Base-by-base conservation (phyloP, 2,113 vertebrate species). In the Grammomys surdaster region DNA sequence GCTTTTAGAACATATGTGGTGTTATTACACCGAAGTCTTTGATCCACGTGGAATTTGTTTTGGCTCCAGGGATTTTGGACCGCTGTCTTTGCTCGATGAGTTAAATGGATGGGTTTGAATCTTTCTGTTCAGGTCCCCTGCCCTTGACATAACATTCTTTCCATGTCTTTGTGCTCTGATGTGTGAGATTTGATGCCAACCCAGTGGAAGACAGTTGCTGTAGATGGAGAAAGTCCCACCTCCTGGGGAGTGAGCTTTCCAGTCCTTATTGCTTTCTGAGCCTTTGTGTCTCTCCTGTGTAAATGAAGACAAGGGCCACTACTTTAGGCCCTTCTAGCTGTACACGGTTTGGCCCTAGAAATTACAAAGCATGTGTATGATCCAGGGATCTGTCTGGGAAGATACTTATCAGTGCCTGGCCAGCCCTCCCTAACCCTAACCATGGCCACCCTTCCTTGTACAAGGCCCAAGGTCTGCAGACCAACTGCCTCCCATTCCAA, bases 261-360 rank as follows among this genome's bases (percentile, higher is more conserved):
- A 69, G 13, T 43, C 54, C 14, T 36, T 85, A 58, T 22, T 82
- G 48, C 56, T 85, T 90, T 70, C 84, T 56, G n/a, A 46, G 3
- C 48, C 63, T 77, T 70, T 0, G 0, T 0, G 0, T 56, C 70
- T 63, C 63, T 81, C 12, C 24, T 54, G 33, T 22, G 4, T 80
- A 89, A 54, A 73, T 84, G 17, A 63, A 90, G 26, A 40, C 46
- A 63, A 94, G 24, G 93, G 28, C 12, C 93, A 72, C 20, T 91
- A 78, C 31, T 46, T 60, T 40, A 87, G 43, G 28, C 46, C 69
- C 28, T 89, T 76, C 67, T 1, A 51, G 58, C n/a, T 82, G n/a
- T n/a, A 51, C n/a, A 84, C n/a, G 60, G 56, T 76, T 91, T 36
- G 28, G 63, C 24, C 60, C 67, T 67, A 56, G 58, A 91, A n/a